A percentile compares a stretch with the other conserved stretches of the same genome.
phyloP scores from a whole-genome alignment of 2,797 vertebrate genomes.

The Notolabrus celidotus region DNA sequence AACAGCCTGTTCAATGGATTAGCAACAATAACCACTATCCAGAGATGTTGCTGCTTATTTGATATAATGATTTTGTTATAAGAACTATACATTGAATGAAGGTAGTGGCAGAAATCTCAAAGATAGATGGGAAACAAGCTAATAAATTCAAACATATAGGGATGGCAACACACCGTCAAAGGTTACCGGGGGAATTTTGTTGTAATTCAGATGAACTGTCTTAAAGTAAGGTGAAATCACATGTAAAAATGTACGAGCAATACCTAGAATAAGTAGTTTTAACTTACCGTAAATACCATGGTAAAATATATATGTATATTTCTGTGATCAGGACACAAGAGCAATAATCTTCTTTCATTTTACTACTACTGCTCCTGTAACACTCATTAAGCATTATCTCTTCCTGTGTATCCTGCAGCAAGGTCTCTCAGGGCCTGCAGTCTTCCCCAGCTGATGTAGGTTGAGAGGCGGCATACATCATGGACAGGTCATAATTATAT shows the following conservation, averaged over 20 bases:
- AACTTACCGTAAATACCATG: too few relatives aligned
- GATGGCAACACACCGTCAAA: too few relatives aligned
- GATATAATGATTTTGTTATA: not conserved
- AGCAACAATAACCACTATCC: slow-evolving; percentile 1
- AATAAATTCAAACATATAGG: not conserved
- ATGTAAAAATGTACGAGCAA: too few relatives aligned
- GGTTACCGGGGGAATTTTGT: too few relatives aligned
- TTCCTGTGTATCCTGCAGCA: not conserved
- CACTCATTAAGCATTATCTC: slow-evolving; percentile 2
- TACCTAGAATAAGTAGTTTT: too few relatives aligned
- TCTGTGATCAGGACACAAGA: not conserved
- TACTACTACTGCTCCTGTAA: not conserved
- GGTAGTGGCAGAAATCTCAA: slow-evolving; percentile 1
- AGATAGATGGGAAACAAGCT: not conserved
- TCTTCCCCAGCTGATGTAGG: not conserved
- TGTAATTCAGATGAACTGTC: too few relatives aligned
- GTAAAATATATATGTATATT: too few relatives aligned
- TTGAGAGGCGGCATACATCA: not conserved
- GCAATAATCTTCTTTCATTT: not conserved
- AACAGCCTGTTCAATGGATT: slow-evolving; percentile 17
- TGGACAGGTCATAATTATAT: slow-evolving; percentile 20
- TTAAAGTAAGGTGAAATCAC: too few relatives aligned
- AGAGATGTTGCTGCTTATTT: not conserved
- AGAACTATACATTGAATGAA: not conserved
- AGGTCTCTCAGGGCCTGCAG: not conserved